Base-by-base conservation (phyloP, 2,888 invertebrate species). In the Dasypolia templi region DNA sequence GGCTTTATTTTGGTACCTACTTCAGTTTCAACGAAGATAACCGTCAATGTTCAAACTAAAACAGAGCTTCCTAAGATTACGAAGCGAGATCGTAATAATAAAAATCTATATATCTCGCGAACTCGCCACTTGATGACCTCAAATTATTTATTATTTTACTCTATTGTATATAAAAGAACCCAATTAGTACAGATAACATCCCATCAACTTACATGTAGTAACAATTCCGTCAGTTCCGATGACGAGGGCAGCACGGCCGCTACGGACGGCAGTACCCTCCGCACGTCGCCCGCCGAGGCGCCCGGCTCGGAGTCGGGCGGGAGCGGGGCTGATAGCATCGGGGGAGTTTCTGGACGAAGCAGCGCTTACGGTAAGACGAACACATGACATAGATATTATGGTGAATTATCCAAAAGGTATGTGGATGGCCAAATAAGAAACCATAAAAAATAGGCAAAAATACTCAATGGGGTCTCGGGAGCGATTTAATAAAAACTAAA, bases 161-260 rank as follows among this genome's bases (percentile, higher is more conserved):
- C n/a, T n/a, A n/a, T n/a, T n/a, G n/a, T n/a, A n/a, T 49, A 22
- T n/a, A n/a, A 22, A 71, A 69, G 1, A 17, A 29, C 14, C 3
- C 7, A 46, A 58, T 73, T 12, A 61, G 35, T 11, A 1, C 32
- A n/a, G 12, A 26, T 35, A 26, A 73, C 53, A 42, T 29, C 2
- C n/a, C 44, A 56, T 44, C 51, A 80, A 77, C 44, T 80, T 75
- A 80, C 26, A 56, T 39, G 75, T 81, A 76, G 80, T 3, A 77
- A 53, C 26, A 35, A 29, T 19, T 71, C 64, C 2, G 58, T 44
- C 49, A 99, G 98, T 9, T 99, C 99, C 17, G 99, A 99, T 91
- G 99, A 99, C 92, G 99, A 99, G 93, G 99, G 98, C 69, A 99
- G 99, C 84, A 99, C 99, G 51, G 99, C 99, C 14, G 99, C 99